Evolutionary conservation across 2,113 vertebrate genomes (phyloP), one percentile per base, ranked within the genome.

Genomic region (Xiphophorus hellerii): DNA sequence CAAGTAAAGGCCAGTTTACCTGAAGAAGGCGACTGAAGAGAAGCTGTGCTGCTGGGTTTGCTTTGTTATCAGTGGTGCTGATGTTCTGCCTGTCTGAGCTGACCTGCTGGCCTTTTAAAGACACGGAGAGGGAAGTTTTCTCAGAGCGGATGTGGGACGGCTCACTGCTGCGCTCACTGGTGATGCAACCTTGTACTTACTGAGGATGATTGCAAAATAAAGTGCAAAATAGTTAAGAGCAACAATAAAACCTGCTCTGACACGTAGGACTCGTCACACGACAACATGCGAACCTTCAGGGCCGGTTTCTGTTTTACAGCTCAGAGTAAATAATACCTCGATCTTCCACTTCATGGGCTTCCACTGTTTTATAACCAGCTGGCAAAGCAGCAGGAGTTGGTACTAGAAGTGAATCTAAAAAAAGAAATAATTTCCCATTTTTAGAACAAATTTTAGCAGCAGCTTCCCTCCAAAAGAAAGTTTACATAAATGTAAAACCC

Each of bases 171-270:
- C 54, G 0, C 17, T 39, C 3, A 15, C 28, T 17, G 33, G 39
- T 75, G 65, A 83, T 62, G 90, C 85, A 90, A 91, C 74, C 11
- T 10, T 78, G 87, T 77, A 79, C 62, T 79, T 71, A 17, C 73
- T 75, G 29, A 10, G n/a, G 33, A 4, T 0, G n/a, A 39, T 67
- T 67, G 65, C 33, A 39, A 28, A 67, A 67, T 39, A 29, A 15
- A 25, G 22, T 2, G 8, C 7, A 2, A 42, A 39, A 14, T n/a
- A 66, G 35, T 28, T 62, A 22, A 63, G 5, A 63, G 30, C 6
- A n/a, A 27, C 31, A 35, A 5, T 27, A 15, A 28, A 1, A 25
- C 65, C 14, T 17, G 65, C 8, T 17, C 37, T 28, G n/a, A 15
- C 65, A 67, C n/a, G 65, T 10, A 42, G 25, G 25, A 1, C n/a